These are phyloP conservation scores for Apamea monoglypha DNA, from an alignment of 2,888 invertebrate species.

Conservation along the genomic window DNA sequence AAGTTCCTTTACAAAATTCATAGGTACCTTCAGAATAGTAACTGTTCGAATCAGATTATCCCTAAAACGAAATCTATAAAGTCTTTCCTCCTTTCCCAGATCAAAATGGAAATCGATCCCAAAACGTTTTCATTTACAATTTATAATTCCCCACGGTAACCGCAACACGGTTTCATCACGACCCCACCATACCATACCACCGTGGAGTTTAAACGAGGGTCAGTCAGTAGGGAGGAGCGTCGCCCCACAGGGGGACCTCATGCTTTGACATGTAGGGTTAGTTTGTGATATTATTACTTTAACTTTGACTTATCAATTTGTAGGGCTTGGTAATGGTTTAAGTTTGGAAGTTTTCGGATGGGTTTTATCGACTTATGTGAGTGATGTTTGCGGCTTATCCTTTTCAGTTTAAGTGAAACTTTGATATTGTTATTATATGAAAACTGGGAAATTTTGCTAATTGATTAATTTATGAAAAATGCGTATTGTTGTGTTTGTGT, in stretches of 20 bases:
- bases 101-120: conserved; percentile 6
- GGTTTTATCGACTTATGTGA: neutral
- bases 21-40: no score
- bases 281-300: conserved; percentile 66
- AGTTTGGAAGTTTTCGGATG: conserved; percentile 2
- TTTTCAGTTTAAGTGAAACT: neutral
- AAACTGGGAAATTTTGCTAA: neutral
- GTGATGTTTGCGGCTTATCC: neutral
- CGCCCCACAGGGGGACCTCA: conserved; percentile 56
- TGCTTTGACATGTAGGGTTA: conserved; percentile 55
- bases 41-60: neutral
- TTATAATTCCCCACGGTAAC: conserved; percentile 68
- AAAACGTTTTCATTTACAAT: conserved; percentile 40
- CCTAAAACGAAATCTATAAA: no score
- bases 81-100: no score
- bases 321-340: conserved; percentile 18
- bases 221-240: conserved; percentile 72
- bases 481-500: no score
- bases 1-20: no score
- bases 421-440: neutral
- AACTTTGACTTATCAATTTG: conserved; percentile 61
- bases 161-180: conserved; percentile 62
- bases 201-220: conserved; percentile 66
- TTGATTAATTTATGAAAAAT: neutral
- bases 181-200: conserved; percentile 58